phyloP scores from a whole-genome alignment of 2,888 invertebrate species.

The Tinea trinotella region DNA sequence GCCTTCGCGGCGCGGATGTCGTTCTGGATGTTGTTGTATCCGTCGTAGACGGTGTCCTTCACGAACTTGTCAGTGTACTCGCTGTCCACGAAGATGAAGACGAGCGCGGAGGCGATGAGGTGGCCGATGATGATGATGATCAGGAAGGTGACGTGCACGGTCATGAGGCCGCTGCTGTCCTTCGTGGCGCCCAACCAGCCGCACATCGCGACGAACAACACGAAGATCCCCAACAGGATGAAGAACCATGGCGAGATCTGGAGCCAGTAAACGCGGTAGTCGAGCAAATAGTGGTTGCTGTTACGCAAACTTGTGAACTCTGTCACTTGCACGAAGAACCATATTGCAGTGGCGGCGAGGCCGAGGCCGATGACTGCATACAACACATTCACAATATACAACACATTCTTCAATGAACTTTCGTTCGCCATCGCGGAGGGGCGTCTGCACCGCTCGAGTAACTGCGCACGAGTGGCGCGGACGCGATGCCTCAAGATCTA shows the following conservation, averaged over 20 bases:
- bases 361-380: conserved; percentile 59
- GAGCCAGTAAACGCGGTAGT: conserved; percentile 64
- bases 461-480: conserved; percentile 8
- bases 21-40: conserved; percentile 60
- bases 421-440: conserved; percentile 52
- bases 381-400: conserved; percentile 55
- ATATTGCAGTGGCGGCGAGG: conserved; percentile 58
- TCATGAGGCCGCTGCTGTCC: conserved; percentile 55
- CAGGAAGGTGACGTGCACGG: conserved; percentile 52
- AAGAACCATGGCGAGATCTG: conserved; percentile 67
- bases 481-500: background rate
- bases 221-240: conserved; percentile 50
- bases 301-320: conserved; percentile 59
- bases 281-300: conserved; percentile 58
- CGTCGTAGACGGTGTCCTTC: conserved; percentile 64
- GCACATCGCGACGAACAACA: conserved; percentile 57
- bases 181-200: conserved; percentile 57
- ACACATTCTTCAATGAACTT: conserved; percentile 51
- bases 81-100: conserved; percentile 62
- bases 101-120: conserved; percentile 49
- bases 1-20: conserved; percentile 57
- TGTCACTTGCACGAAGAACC: conserved; percentile 63
- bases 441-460: background rate
- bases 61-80: conserved; percentile 60
- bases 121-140: conserved; percentile 50